A percentile compares a stretch with the other conserved stretches of the same genome.
phyloP scores from a whole-genome alignment of 2,113 vertebrate species.

The Lamprotornis superbus region DNA sequence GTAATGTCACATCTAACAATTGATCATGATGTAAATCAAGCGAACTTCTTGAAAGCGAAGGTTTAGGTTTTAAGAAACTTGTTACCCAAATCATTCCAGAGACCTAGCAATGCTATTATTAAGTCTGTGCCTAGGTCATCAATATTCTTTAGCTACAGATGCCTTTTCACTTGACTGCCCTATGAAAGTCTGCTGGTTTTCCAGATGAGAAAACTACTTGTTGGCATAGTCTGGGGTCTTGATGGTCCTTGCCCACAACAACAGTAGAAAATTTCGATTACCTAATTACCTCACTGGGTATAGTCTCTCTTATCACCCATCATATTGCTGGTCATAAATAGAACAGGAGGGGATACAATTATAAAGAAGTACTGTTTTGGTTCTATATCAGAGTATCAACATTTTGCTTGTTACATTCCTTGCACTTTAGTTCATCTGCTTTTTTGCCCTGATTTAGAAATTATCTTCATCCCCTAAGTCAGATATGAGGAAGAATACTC shows the following conservation, averaged over 20 bases:
- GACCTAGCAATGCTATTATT: neutral
- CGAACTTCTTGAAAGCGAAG: neutral
- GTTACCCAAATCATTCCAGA: neutral
- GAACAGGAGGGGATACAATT: accelerated
- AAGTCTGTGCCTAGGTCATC: neutral
- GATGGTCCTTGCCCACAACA: neutral
- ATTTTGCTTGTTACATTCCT: neutral
- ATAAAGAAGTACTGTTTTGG: accelerated
- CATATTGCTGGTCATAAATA: neutral
- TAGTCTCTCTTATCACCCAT: neutral
- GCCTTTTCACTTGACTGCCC: neutral
- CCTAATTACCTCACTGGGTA: neutral
- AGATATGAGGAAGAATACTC: neutral
- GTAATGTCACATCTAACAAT: neutral
- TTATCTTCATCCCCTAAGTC: neutral
- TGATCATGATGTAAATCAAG: neutral
- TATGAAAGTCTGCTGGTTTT: neutral
- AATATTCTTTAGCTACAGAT: neutral
- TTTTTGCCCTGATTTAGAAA: neutral
- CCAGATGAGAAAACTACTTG: neutral
- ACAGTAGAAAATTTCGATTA: neutral
- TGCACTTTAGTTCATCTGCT: neutral
- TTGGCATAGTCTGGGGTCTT: neutral
- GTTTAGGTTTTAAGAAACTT: neutral
- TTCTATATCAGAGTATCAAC: neutral